These are phyloP conservation scores for Calidris pugnax DNA, from an alignment of 2,113 vertebrate genomes.

Conservation along the genomic window DNA sequence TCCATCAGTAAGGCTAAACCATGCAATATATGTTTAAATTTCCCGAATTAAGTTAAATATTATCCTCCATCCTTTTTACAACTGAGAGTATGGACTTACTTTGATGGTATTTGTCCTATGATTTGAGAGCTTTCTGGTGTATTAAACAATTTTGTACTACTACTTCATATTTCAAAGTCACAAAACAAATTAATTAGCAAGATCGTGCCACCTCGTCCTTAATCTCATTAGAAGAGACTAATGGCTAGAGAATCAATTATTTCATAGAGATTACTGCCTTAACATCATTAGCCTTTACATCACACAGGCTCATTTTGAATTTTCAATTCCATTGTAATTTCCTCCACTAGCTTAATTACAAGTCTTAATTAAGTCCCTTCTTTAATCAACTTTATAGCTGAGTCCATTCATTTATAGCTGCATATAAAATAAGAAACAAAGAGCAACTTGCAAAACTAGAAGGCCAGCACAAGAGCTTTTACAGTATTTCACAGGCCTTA, in stretches of 20 bases:
- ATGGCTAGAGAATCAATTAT: constrained; percentile 3
- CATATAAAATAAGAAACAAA: not conserved
- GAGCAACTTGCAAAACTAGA: accelerated
- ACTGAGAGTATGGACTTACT: not conserved
- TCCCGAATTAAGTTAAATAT: not conserved
- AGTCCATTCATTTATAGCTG: not conserved
- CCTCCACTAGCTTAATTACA: not conserved
- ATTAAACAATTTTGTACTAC: not conserved
- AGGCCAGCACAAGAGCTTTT: not conserved
- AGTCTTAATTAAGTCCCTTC: not conserved
- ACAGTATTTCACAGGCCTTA: not conserved
- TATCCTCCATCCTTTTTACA: too few relatives aligned
- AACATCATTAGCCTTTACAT: not conserved
- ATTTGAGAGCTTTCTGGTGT: not conserved
- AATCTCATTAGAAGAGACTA: not conserved
- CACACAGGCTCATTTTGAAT: not conserved
- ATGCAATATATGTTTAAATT: not conserved
- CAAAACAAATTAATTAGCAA: constrained; percentile 5
- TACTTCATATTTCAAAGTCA: not conserved
- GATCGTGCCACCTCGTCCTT: not conserved
- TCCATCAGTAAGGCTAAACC: not conserved
- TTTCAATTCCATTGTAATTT: not conserved
- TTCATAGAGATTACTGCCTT: not conserved
- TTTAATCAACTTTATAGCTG: constrained; percentile 14
- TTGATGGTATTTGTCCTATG: not conserved